Conservation (phyloP, 2,113 vertebrate species). For the Pollimyrus isidori region DNA sequence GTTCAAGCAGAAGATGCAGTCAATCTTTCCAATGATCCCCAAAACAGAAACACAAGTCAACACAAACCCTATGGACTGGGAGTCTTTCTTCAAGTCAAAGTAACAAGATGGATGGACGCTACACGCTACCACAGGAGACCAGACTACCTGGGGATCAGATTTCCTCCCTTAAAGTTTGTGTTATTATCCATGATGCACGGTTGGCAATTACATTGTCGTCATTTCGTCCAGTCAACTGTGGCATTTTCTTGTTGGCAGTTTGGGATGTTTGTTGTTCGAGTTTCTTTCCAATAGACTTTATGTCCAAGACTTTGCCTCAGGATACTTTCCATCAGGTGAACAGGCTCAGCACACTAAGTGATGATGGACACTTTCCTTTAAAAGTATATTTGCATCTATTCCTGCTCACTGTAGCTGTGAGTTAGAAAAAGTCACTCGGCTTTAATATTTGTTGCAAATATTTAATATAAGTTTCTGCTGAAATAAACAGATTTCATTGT, state of each 20-base stretch:
- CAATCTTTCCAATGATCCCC: constrained; percentile 74
- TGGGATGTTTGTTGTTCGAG: background rate
- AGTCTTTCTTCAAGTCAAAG: constrained; percentile 70
- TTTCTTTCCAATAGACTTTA: background rate
- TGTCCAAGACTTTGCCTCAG: background rate
- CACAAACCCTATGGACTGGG: constrained; percentile 59
- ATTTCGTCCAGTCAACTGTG: background rate
- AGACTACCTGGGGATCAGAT: background rate
- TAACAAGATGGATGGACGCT: constrained; percentile 38
- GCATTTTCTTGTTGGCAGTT: background rate
- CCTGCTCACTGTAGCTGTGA: background rate
- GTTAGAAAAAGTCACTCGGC: background rate
- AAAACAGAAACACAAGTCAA: constrained; percentile 51
- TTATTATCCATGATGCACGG: background rate
- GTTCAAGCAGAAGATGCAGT: constrained; percentile 80
- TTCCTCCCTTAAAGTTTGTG: background rate
- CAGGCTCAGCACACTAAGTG: background rate
- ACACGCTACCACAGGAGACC: background rate
- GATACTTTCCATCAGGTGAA: background rate
- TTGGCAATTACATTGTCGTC: background rate
- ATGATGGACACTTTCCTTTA: background rate
- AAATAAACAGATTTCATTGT: background rate
- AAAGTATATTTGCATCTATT: background rate
- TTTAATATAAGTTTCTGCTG: background rate
- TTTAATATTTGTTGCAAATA: background rate